These are phyloP conservation scores for Aix galericulata DNA, from an alignment of 2,113 vertebrate genomes.

Conservation along the genomic window DNA sequence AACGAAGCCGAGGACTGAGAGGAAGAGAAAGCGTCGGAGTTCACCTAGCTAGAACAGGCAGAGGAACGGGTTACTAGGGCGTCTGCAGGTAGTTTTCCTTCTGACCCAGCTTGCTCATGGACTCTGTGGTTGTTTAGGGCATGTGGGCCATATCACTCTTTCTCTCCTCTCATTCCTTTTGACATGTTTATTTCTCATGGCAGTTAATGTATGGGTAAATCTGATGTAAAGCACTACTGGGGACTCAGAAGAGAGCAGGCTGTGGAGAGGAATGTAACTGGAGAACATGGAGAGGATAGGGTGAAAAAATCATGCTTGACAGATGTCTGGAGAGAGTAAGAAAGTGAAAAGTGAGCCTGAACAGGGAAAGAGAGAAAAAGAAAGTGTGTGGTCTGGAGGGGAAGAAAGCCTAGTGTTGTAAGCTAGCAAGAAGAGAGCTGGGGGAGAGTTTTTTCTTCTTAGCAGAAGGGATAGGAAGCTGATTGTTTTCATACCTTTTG, in stretches of 20 bases:
- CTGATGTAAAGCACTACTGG: neutral
- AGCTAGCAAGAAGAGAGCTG: neutral
- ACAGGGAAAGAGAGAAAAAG: neutral
- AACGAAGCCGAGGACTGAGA: neutral
- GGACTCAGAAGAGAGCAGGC: neutral
- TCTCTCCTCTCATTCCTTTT: neutral
- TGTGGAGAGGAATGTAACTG: neutral
- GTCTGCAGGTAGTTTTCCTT: neutral
- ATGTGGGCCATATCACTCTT: neutral
- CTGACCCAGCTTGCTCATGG: neutral
- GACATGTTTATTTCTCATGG: neutral
- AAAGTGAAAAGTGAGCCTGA: constrained; percentile 1
- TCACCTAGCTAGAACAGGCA: neutral
- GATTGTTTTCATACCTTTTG: neutral
- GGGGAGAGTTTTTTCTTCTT: neutral
- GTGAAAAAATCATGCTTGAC: neutral
- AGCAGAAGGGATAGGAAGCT: neutral
- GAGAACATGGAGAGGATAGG: neutral
- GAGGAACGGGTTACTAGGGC: neutral
- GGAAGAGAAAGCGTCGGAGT: neutral
- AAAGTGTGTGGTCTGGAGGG: neutral
- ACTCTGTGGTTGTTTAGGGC: neutral
- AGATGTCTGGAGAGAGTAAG: neutral
- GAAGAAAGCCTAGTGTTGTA: neutral
- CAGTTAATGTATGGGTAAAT: neutral